A percentile compares a stretch with the other conserved stretches of the same genome.
Evolutionary conservation across 2,797 vertebrate species (phyloP).

Genomic region (Scomberomorus guttatus): DNA sequence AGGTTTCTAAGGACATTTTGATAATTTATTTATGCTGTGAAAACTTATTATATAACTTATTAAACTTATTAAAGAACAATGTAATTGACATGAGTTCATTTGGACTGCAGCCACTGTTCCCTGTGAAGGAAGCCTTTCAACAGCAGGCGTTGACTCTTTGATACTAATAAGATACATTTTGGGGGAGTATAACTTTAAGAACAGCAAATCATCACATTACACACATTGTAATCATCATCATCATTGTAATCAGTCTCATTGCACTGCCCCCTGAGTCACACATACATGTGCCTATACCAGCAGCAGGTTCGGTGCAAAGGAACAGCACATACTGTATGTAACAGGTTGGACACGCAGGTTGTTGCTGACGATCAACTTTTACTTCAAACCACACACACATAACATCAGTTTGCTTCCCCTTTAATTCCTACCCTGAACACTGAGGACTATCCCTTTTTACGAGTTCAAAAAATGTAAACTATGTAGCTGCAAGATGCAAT

Average conservation of each 20-base stretch:
- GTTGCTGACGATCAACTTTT: background rate
- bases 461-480: constrained; percentile 26
- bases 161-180: background rate
- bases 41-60: background rate
- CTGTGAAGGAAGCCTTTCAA: constrained; percentile 8
- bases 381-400: background rate
- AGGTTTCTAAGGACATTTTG: background rate
- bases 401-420: constrained; percentile 5
- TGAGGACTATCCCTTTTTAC: constrained; percentile 6
- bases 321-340: background rate
- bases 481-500: constrained; percentile 20
- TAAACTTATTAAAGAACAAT: background rate
- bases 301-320: background rate
- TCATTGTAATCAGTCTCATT: background rate
- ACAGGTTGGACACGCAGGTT: background rate
- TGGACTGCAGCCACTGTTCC: background rate
- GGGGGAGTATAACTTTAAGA: background rate
- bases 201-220: background rate
- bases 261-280: background rate
- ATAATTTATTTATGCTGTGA: background rate
- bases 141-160: background rate
- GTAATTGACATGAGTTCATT: background rate
- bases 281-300: background rate
- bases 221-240: background rate
- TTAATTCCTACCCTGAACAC: background rate